Evolutionary conservation across 2,797 vertebrate species (phyloP).

Genomic region (Numenius phaeopus): DNA sequence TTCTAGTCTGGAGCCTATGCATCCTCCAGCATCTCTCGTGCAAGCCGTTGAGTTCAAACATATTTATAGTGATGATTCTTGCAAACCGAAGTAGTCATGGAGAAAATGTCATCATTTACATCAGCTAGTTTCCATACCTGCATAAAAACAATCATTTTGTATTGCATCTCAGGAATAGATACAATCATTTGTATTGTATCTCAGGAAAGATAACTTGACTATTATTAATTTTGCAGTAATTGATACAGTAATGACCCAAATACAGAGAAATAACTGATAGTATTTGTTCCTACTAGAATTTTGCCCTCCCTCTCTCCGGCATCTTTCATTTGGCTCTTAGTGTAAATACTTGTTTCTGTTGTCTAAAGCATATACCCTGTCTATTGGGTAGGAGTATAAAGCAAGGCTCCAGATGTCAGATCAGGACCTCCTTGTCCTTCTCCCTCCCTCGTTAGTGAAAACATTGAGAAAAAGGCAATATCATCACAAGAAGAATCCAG

Average conservation of each 20-base stretch:
- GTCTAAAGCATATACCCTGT: not conserved
- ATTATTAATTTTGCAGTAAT: not conserved
- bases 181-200: too few relatives aligned
- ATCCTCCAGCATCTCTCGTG: not conserved
- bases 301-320: not conserved
- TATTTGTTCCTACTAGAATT: not conserved
- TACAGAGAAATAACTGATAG: not conserved
- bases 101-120: not conserved
- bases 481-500: not conserved
- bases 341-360: slow-evolving; percentile 13
- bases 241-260: not conserved
- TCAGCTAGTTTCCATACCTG: not conserved
- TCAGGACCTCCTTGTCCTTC: not conserved
- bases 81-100: not conserved
- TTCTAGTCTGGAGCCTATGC: not conserved
- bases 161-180: too few relatives aligned
- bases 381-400: not conserved
- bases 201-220: not conserved
- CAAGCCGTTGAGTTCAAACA: not conserved
- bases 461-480: not conserved
- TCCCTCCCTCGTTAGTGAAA: not conserved
- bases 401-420: not conserved
- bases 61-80: not conserved
- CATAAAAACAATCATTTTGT: not conserved
- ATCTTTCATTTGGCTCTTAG: slow-evolving; percentile 26